These are phyloP conservation scores for Seriola dumerili DNA, from an alignment of 2,113 vertebrate species.

Conservation along the genomic window DNA sequence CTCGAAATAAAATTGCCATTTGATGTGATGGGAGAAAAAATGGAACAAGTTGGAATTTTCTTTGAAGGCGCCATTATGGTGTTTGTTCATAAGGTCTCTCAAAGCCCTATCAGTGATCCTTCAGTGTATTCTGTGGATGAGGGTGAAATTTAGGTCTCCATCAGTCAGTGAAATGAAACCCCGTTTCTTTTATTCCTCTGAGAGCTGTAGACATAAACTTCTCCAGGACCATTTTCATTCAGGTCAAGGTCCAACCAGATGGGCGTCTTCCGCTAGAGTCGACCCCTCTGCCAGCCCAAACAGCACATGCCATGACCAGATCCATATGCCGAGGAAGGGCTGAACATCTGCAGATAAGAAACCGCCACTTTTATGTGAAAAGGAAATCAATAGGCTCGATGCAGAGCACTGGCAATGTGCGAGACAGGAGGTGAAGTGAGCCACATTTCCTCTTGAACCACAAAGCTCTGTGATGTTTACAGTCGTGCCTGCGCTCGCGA, in stretches of 20 bases:
- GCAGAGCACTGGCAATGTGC: conserved; percentile 43
- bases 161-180: background rate
- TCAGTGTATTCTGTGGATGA: background rate
- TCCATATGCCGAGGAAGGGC: conserved; percentile 65
- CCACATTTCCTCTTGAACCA: conserved; percentile 51
- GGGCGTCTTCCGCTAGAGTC: conserved; percentile 41
- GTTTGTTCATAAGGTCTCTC: conserved; percentile 26
- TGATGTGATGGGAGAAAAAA: conserved; percentile 18
- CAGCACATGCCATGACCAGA: conserved; percentile 47
- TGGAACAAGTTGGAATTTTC: conserved; percentile 10
- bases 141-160: background rate
- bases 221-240: conserved; percentile 26
- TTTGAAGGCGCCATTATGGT: conserved; percentile 3
- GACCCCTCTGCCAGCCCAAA: conserved; percentile 35
- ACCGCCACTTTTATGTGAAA: conserved; percentile 40
- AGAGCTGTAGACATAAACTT: conserved; percentile 17
- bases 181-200: conserved; percentile 21
- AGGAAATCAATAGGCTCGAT: conserved; percentile 54
- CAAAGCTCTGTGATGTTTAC: conserved; percentile 36
- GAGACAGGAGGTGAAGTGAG: conserved; percentile 57
- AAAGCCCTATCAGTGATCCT: conserved; percentile 5
- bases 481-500: background rate
- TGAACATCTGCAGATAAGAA: conserved; percentile 73
- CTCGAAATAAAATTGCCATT: conserved; percentile 27
- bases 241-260: conserved; percentile 55